phyloP scores from a whole-genome alignment of 2,888 invertebrate genomes.

The Sesia bembeciformis region DNA sequence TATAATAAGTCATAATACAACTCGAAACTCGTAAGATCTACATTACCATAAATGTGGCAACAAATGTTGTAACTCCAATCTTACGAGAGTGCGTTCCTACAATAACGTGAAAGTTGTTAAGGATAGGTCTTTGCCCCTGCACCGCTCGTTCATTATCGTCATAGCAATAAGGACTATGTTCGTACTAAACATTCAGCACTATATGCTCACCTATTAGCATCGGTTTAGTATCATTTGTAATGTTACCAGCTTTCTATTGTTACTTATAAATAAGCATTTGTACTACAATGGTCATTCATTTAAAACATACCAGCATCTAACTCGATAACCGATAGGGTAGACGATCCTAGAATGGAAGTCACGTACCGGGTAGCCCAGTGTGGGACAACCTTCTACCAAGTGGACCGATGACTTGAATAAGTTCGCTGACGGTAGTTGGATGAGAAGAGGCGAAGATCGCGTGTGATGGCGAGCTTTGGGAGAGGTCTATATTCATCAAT shows the following conservation, averaged over 20 bases:
- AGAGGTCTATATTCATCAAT: not conserved
- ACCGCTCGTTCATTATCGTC: not conserved
- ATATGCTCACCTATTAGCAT: not conserved
- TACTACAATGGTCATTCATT: too few relatives aligned
- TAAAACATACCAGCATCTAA: too few relatives aligned
- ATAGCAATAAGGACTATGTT: not conserved
- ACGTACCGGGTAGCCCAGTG: not conserved
- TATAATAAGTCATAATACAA: too few relatives aligned
- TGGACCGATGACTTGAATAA: not conserved
- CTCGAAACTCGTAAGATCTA: too few relatives aligned
- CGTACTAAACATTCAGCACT: not conserved
- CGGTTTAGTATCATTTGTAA: not conserved
- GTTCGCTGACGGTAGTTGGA: not conserved
- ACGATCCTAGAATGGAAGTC: not conserved
- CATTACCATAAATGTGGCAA: too few relatives aligned
- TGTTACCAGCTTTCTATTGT: not conserved
- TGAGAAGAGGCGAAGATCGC: not conserved
- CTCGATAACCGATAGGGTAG: too few relatives aligned
- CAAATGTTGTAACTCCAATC: too few relatives aligned
- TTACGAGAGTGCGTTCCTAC: not conserved
- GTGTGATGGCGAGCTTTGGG: too few relatives aligned
- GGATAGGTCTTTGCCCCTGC: slow-evolving; percentile 30
- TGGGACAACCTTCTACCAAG: not conserved
- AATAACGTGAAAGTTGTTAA: slow-evolving; percentile 6
- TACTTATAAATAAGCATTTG: not conserved